Base-by-base conservation (phyloP, 2,888 invertebrate genomes). In the Caenorhabditis drosophilae region DNA sequence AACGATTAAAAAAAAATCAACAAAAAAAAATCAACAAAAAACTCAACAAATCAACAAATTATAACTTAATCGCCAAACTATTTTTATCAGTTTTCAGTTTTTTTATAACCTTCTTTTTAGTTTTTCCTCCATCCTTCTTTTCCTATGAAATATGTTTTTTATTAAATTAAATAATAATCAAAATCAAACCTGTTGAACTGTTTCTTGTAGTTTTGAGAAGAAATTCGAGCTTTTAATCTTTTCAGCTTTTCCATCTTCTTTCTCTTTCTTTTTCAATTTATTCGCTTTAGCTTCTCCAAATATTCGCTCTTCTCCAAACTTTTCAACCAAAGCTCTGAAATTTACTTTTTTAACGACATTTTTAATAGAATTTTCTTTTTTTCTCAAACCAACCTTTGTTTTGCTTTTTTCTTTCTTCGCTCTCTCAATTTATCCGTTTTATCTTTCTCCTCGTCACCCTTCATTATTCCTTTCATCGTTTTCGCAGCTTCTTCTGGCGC, bases 391-490 rank as follows among this genome's bases (percentile, higher is more conserved):
- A 87, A 85, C 31, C 87, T 87, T 81, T 93, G 92, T 62, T 89
- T 88, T 46, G 88, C 86, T 85, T 95, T 95, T 86, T 92, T 93
- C 84, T 89, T 89, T 75, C 95, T 88, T 58, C 94, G 87, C 74
- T 92, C 92, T 47, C 94, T 89, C 73, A 93, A 92, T 85, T 90
- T 92, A 81, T 96, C 95, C 0, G 94, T 92, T 52, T 88, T 87
- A 0, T 90, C 89, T 63, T 91, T 88, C 85, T 97, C 97, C 12
- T 89, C 88, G 85, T 89, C 89, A 23, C 91, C 55, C 60, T 73
- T 57, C 23, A 60, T 16, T 22, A 6, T 23, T 23, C 51, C 48
- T 20, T 73, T 83, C 78, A 38, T 71, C 52, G 74, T 84, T 56
- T 75, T 76, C 42, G 56, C 48, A 20, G 76, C 63, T 52, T 80